Percentiles rank a stretch among this genome's conserved stretches.
Conservation (phyloP, 2,888 invertebrate genomes). For the Drosophila lacicola region DNA sequence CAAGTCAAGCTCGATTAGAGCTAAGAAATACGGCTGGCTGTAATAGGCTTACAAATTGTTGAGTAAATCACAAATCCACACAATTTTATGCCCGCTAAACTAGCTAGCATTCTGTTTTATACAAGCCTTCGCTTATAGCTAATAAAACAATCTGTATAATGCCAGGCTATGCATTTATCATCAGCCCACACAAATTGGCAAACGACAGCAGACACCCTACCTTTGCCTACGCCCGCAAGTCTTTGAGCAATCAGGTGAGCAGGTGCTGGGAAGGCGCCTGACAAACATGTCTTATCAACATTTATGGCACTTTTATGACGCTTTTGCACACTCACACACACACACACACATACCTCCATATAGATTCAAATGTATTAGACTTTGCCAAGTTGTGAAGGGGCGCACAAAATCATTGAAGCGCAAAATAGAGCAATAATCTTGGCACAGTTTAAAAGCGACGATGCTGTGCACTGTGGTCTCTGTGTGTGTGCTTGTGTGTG, state of each 20-base stretch:
- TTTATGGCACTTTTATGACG: conserved; percentile 70
- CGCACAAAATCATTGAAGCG: conserved; percentile 55
- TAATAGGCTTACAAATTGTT: conserved; percentile 42
- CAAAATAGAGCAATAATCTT: conserved; percentile 76
- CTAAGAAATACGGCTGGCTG: neutral
- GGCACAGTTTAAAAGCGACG: conserved; percentile 43
- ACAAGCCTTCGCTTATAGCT: conserved; percentile 6
- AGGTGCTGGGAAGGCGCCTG: conserved; percentile 38
- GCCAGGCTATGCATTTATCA: conserved; percentile 56
- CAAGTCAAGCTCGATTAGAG: conserved; percentile 12
- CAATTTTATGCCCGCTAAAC: conserved; percentile 23
- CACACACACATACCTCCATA: conserved; percentile 4
- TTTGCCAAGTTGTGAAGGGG: conserved; percentile 40
- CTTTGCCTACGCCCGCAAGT: neutral
- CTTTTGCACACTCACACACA: conserved; percentile 17
- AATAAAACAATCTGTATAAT: conserved; percentile 59
- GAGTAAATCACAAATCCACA: conserved; percentile 27
- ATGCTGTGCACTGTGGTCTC: conserved; percentile 1
- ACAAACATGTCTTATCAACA: conserved; percentile 76
- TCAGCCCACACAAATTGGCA: conserved; percentile 52
- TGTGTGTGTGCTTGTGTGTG: too few relatives aligned
- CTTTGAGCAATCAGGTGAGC: conserved; percentile 45
- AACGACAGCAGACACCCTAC: conserved; percentile 24
- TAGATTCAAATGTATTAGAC: conserved; percentile 37
- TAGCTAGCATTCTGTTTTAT: conserved; percentile 3